Evolutionary conservation across 2,888 invertebrate species (phyloP), one percentile per base, ranked within the genome.

Genomic region (Ochlodes sylvanus): DNA sequence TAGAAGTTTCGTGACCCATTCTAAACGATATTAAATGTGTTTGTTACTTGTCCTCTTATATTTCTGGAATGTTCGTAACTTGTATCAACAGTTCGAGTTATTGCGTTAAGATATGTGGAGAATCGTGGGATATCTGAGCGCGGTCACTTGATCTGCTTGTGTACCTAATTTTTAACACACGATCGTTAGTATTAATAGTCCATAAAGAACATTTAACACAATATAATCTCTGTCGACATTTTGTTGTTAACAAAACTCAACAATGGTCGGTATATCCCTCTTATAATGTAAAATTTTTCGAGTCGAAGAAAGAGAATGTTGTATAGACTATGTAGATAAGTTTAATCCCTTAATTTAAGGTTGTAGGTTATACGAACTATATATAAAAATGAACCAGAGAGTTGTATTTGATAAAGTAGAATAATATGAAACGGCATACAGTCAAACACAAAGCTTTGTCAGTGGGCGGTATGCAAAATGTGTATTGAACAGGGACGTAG

Each of bases 391-490:
- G n/a, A n/a, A n/a, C n/a, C n/a, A 34, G 9, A 9, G 9, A 7
- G 34, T 9, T 34, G 9, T 10, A 38, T n/a, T 54, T 32, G 14
- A 17, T 54, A 54, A 54, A 52, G n/a, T n/a, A n/a, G 17, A 50
- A 15, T 50, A 64, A 57, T 47, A 47, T n/a, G 58, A 63, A 56
- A 64, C n/a, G 32, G 38, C 19, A n/a, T 27, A 42, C 52, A 62
- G 50, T 38, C 82, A 38, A 38, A 38, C 38, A 87, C 85, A 86
- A 88, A 87, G 86, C 85, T 86, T 85, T 85, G 79, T 79, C 74
- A 74, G 76, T 79, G 77, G 83, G 60, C 83, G 79, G 79, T 47
- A 81, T 75, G 88, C 85, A 88, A 87, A 88, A 12, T 38, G 55
- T 38, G 34, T 73, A 60, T 71, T 70, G 71, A 70, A 67, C 79